Evolutionary conservation across 2,113 vertebrate species (phyloP), one percentile per base, ranked within the genome.

Genomic region (Hemichromis elongatus): DNA sequence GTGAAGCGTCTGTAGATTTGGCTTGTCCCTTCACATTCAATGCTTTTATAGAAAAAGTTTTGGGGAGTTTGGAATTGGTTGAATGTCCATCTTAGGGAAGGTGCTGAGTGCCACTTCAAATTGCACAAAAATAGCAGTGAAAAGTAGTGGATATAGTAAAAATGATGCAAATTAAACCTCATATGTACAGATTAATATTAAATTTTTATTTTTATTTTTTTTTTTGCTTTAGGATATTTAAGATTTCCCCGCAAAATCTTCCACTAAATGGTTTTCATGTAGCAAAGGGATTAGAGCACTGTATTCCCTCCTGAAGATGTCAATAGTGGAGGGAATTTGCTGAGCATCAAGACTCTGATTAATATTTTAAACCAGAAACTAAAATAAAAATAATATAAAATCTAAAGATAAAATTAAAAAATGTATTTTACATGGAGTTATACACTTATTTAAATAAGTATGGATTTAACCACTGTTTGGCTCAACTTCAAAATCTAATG

Each of bases 171-270:
- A 40, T 66, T 66, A 24, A 35, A 66, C 19, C 35, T 24, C 0
- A 21, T 37, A 0, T 66, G 21, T 66, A 21, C 35, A 37, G n/a
- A 66, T 14, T 5, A 40, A 66, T 66, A 66, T 66, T 66, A 21
- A 21, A 66, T 66, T 66, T 66, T 2, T 40, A n/a, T n/a, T n/a
- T n/a, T n/a, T n/a, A n/a, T 66, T 0, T 18, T 37, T 37, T 35
- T 56, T 63, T 66, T 63, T 66, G 12, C 63, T 42, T 42, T 42
- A 42, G 0, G 63, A 24, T 42, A 68, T 9, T 42, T 42, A 68
- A 68, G 63, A 0, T 68, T 68, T 9, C 13, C n/a, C 37, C 42
- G 63, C 0, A 16, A 24, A 42, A 42, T 37, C 0, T 68, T 68
- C 35, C 3, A 68, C 42, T 4, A 0, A 68, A 6, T 68, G n/a